Evolutionary conservation across 1,140 invertebrate genomes (phyloP), one percentile per base, ranked within the genome.

Genomic region (Riptortus pedestris): DNA sequence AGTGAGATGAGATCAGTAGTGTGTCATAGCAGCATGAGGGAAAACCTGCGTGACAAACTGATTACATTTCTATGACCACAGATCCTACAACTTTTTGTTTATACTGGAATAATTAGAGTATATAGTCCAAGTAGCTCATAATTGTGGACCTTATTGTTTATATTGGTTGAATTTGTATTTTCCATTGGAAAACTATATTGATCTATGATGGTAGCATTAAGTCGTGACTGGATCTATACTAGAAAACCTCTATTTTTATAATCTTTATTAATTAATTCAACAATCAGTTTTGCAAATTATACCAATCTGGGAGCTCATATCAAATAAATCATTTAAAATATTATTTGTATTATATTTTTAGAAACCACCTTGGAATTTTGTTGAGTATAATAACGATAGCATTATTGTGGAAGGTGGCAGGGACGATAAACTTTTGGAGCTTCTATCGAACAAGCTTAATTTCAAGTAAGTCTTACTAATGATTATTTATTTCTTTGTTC

Each of bases 311-410:
- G 14, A 7, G 14, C 14, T 38, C 14, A 7, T 7, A 38, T 7
- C 31, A 14, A 14, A 38, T 5, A 38, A 38, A 38, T 38, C 14
- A 5, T 14, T 38, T 5, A 5, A 38, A 38, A 38, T 14, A 7
- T 28, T 29, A 61, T 65, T 59, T 22, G 55, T 26, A 59, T 63
- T 59, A 63, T 11, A 59, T 64, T 62, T 73, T 72, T 70, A 86
- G 85, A 84, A 83, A 60, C 85, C 85, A 0, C 85, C 85, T 2
- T 86, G 85, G 85, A 80, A 84, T 72, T 86, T 85, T 71, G 83
- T 86, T 0, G 77, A 72, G 31, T 83, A 83, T 70, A 82, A 83
- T 65, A 78, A 80, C 60, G 78, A 74, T 1, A 74, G 75, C 27
- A 76, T 84, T n/a, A 74, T 78, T 67, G 82, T 85, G 2, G 78